Percentiles rank a stretch among this genome's conserved stretches.
Evolutionary conservation across 2,113 vertebrate genomes (phyloP).

Genomic region (Tauraco erythrolophus): DNA sequence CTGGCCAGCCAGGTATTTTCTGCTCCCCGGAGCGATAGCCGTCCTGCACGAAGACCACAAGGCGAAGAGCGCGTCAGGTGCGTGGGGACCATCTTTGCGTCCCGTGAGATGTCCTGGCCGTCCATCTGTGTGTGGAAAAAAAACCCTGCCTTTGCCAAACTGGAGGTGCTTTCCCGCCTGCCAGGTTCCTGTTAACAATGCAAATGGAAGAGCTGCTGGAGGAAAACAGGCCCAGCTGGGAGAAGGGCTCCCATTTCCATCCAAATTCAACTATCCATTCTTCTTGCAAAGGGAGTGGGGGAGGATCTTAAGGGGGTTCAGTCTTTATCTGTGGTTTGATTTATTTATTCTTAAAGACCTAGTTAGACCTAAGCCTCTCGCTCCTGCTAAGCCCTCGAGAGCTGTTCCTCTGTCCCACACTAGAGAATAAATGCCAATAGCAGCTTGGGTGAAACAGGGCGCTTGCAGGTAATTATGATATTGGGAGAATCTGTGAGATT

Average conservation of each 20-base stretch:
- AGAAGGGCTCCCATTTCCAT: neutral
- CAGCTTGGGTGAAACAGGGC: neutral
- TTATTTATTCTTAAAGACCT: constrained; percentile 33
- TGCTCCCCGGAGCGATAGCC: neutral
- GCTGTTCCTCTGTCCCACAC: neutral
- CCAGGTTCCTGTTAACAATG: constrained; percentile 1
- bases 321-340: constrained; percentile 11
- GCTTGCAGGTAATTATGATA: neutral
- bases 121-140: fast-evolving
- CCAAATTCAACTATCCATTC: constrained; percentile 30
- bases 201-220: constrained; percentile 28
- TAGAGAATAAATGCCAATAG: neutral
- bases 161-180: neutral
- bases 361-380: neutral
- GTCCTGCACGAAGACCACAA: neutral
- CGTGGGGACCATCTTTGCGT: neutral
- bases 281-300: neutral
- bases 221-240: neutral
- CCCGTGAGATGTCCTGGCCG: neutral
- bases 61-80: fast-evolving
- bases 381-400: neutral
- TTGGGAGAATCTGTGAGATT: neutral
- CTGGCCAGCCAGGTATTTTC: neutral
- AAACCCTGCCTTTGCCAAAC: neutral
- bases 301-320: neutral